Base-by-base conservation (phyloP, 2,888 invertebrate genomes). In the Euphydryas editha region DNA sequence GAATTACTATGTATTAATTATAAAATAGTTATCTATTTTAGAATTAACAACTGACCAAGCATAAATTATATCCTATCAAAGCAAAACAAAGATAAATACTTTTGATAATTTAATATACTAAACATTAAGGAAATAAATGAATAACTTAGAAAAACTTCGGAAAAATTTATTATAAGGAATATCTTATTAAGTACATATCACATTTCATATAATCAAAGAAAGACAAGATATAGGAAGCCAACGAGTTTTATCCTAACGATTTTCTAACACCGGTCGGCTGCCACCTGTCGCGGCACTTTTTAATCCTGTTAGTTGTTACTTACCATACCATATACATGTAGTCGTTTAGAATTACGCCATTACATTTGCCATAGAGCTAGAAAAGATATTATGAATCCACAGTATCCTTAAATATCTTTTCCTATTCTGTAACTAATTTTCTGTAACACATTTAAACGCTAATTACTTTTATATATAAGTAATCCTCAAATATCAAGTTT, bases 261-360 rank as follows among this genome's bases (percentile, higher is more conserved):
- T 80, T 86, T 89, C 91, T 90, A 90, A 88, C 75, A 69, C 68
- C 68, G 82, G 79, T 84, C 83, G 82, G 78, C 80, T 82, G 85
- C 84, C 90, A 88, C 88, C 90, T 89, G 90, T 83, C 84, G 82
- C 82, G 81, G 82, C 71, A 78, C 82, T 88, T 89, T 92, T 90
- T 90, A 90, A 90, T 91, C 90, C 87, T 85, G 84, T 92, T 89
- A 84, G 82, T 91, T 89, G 82, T 91, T 89, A 88, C 87, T 85
- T 85, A 84, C 87, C 85, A 84, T 85, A 81, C 90, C 90, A 84
- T 91, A 77, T 86, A 88, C 84, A 88, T 79, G 86, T 78, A 83
- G 83, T 79, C 86, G 86, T 86, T 85, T 90, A 85, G 87, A 84
- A 88, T 90, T 91, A 91, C 91, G 79, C 84, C 80, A 87, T 87